phyloP scores from a whole-genome alignment of 2,113 vertebrate species.

The Phylloscopus trochiloides region DNA sequence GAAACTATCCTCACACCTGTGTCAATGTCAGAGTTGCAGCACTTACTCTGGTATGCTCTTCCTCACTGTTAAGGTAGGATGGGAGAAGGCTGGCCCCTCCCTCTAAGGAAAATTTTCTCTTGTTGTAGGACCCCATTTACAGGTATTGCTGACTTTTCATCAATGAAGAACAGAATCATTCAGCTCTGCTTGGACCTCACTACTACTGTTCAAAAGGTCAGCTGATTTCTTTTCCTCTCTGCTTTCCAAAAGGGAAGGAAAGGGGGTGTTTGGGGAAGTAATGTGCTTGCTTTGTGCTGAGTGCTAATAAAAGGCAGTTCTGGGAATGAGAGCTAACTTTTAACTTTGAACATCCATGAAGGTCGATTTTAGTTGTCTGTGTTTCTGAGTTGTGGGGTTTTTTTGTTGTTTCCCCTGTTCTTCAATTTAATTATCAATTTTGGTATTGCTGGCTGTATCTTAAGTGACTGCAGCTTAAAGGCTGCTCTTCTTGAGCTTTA shows the following conservation, averaged over 20 bases:
- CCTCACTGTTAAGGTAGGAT: background rate
- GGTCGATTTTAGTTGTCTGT: background rate
- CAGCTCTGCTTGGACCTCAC: conserved; percentile 96
- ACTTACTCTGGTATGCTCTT: background rate
- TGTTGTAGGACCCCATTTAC: conserved; percentile 88
- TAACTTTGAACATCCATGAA: background rate
- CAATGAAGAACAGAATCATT: conserved; percentile 97
- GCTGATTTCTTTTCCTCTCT: conserved; percentile 36
- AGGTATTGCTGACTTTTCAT: conserved; percentile 93
- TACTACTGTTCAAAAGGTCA: conserved; percentile 96
- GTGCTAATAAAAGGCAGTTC: background rate
- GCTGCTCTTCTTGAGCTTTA: background rate
- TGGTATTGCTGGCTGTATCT: background rate
- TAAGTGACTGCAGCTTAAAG: background rate
- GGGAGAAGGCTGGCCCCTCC: background rate
- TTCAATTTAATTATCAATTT: background rate
- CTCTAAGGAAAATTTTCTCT: conserved; percentile 30
- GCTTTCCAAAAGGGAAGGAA: conserved; percentile 23
- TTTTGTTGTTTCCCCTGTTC: background rate
- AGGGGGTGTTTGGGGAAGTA: background rate
- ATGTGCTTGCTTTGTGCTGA: background rate
- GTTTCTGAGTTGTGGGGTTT: background rate
- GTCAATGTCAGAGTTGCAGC: background rate
- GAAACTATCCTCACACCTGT: background rate
- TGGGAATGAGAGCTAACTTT: background rate